Base-by-base conservation (phyloP, 2,888 invertebrate species). In the Phymatocera aterrima region DNA sequence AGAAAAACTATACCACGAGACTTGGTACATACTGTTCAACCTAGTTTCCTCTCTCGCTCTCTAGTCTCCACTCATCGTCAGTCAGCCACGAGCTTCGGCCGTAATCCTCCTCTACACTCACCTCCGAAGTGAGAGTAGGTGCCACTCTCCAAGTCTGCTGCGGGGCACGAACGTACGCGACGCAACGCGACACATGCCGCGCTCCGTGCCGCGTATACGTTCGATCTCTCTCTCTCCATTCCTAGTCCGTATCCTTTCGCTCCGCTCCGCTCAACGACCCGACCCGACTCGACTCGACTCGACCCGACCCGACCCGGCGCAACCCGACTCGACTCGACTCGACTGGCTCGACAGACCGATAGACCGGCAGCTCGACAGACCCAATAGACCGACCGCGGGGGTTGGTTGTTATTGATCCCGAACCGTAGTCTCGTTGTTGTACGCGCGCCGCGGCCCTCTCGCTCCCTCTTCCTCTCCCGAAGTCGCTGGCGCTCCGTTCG, bases 401-500 rank as follows among this genome's bases (percentile, higher is more conserved):
- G 82, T 37, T 85, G 85, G 85, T 85, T 84, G 87, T 87, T 86
- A 86, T 86, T 86, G 86, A 86, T 86, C 87, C 82, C 77, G 77
- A 8, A 40, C 10, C 40, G 57, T 54, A 40, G 37, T 37, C 51
- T 75, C 75, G 57, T 57, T 40, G 74, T 57, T 37, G n/a, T 28
- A 51, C 72, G 72, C 72, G 46, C 72, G 43, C 40, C 65, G 43
- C 43, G 65, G 5, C 31, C 51, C 72, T 51, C 43, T 72, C 51
- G 34, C 51, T 24, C 34, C 34, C 1, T 3, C 18, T 3, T 10
- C 31, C 37, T 37, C 34, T 37, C 51, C 51, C 51, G 28, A 28
- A n/a, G 34, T 12, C 34, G 72, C 34, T 51, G 48, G 40, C 72
- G 51, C 31, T 48, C 43, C 75, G 57, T 48, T 54, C 57, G 74